Base-by-base conservation (phyloP, 23 tunicate genomes). In the Trididemnum miniatum region DNA sequence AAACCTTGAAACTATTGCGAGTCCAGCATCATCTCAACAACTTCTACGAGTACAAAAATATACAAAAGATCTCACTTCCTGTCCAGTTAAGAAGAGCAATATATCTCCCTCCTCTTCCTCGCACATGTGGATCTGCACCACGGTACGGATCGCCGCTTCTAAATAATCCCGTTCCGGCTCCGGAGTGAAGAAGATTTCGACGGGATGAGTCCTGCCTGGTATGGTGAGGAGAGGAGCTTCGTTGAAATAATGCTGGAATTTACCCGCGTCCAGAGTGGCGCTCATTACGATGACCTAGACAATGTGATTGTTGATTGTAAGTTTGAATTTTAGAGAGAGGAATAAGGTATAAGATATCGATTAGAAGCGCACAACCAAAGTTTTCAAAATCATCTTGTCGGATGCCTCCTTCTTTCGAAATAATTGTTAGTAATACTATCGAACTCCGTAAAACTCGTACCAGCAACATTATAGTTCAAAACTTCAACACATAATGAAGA, bases 191-290 rank as follows among this genome's bases (percentile, higher is more conserved):
- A 89, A 95, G 20, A 95, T 88, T 34, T 95, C 99, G 65, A 95
- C 99, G 20, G 99, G 99, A 72, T 86, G 91, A 5, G 99, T 90
- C 20, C 96, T 69, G 12, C 99, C 99, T 30, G 99, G 99, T 20
- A 95, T 90, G 51, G 97, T 83, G 65, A 95, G 88, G 31, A 95
- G 76, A 1, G 99, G 99, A 36, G 96, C 96, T 9, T 86, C 85
- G 89, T 95, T 94, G 79, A 95, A 95, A 51, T 95, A 95, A 39
- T 83, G 84, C 40, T 90, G 92, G 65, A 95, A 95, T 69, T 95
- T 95, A 23, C 99, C 99, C 22, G 99, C 99, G 51, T 95, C 99
- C 66, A 95, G 84, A 1, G 99, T 95, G 78, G 99, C 99, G 65
- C 96, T 89, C 99, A 95, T 95, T 23, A 90, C 96, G 30, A 95